Evolutionary conservation across 1,140 invertebrate genomes (phyloP).

Genomic region (Andricus grossulariae): DNA sequence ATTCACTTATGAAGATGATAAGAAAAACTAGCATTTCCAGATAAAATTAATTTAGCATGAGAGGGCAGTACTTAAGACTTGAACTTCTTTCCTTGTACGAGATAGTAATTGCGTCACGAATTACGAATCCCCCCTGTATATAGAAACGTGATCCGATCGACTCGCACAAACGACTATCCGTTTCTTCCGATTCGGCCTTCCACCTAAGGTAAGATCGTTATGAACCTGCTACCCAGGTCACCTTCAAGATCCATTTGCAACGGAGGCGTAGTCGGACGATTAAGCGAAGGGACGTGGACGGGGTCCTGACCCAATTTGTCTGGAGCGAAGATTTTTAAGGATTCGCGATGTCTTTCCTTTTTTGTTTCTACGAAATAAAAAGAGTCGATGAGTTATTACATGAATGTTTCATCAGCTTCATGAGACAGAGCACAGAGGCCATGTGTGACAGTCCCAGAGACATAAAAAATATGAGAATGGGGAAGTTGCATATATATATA

Average conservation of each 20-base stretch:
- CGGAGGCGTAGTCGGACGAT: constrained; percentile 37
- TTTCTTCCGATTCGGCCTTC: constrained; percentile 34
- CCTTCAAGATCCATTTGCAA: constrained; percentile 37
- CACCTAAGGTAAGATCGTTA: constrained; percentile 34
- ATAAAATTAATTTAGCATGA: constrained; percentile 8
- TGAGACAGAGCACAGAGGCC: background rate
- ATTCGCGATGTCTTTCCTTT: background rate
- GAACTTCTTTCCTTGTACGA: constrained; percentile 19
- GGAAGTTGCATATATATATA: no score
- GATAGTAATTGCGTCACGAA: constrained; percentile 18
- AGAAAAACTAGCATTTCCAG: background rate
- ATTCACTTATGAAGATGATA: no score
- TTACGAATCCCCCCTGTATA: constrained; percentile 14
- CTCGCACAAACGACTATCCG: constrained; percentile 14
- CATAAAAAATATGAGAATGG: no score
- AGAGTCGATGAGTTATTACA: background rate
- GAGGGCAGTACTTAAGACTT: constrained; percentile 18
- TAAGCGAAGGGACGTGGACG: constrained; percentile 14
- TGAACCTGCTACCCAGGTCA: constrained; percentile 38
- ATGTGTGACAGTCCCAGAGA: no score
- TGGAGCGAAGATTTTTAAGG: background rate
- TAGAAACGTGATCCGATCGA: constrained; percentile 14
- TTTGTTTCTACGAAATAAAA: constrained; percentile 8
- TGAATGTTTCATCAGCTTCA: background rate
- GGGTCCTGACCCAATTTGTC: constrained; percentile 25